Conservation (phyloP, 2,888 invertebrate species). For the Mythimna impura region DNA sequence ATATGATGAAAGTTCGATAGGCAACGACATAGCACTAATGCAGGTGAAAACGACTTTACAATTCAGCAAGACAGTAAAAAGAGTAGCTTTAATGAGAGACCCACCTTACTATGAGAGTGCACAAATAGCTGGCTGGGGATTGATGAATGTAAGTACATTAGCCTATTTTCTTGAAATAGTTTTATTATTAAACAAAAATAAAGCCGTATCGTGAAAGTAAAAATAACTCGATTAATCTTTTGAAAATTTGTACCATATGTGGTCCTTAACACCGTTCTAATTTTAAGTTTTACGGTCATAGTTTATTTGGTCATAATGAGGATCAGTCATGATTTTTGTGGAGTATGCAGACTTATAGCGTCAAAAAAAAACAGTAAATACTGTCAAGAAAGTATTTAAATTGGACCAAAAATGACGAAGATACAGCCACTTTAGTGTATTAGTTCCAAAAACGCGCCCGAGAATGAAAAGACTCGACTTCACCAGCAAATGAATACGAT, state of each 20-base stretch:
- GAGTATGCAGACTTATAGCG: too few species aligned
- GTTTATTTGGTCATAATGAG: too few species aligned
- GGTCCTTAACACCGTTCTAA: too few species aligned
- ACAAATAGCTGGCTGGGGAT: conserved; percentile 64
- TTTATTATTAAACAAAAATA: neutral
- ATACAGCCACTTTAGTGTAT: too few species aligned
- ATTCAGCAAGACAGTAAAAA: conserved; percentile 43
- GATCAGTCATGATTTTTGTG: too few species aligned
- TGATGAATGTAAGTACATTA: conserved; percentile 28
- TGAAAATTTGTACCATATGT: neutral
- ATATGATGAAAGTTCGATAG: fast-evolving
- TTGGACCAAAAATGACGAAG: too few species aligned
- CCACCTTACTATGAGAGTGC: conserved; percentile 52
- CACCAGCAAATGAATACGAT: too few species aligned
- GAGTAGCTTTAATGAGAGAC: conserved; percentile 56
- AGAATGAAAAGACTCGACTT: too few species aligned
- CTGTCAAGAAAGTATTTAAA: too few species aligned
- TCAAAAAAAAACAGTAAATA: too few species aligned
- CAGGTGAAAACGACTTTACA: conserved; percentile 25
- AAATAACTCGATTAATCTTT: neutral
- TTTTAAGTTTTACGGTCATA: too few species aligned
- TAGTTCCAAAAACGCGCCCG: too few species aligned
- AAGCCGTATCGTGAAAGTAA: neutral
- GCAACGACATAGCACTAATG: conserved; percentile 62
- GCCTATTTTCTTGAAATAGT: neutral